Evolutionary conservation across 2,797 vertebrate genomes (phyloP).

Genomic region (Dendrocincla fuliginosa): DNA sequence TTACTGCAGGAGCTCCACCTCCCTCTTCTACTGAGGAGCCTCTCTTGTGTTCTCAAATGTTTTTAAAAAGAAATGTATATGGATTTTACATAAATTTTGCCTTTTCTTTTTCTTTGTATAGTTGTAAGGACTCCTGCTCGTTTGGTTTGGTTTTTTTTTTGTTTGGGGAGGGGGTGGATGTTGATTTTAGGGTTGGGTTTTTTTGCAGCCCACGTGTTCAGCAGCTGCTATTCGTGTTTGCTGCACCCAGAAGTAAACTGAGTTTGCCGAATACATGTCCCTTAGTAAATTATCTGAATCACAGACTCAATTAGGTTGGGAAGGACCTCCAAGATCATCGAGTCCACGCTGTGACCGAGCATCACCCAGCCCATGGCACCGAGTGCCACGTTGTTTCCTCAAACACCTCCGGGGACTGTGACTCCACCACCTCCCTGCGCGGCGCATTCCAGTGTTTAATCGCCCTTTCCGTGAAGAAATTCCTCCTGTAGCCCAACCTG

Average conservation of each 20-base stretch:
- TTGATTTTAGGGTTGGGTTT: no score
- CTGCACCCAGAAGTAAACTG: not conserved
- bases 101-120: not conserved
- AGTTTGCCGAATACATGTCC: not conserved
- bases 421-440: not conserved
- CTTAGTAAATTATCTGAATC: not conserved
- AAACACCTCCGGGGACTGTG: not conserved
- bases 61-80: not conserved
- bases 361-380: no score
- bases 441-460: not conserved
- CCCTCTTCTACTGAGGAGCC: not conserved
- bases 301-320: not conserved
- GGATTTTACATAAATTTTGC: rapidly evolving
- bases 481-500: not conserved
- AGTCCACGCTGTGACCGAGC: not conserved
- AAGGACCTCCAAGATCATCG: not conserved
- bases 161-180: no score
- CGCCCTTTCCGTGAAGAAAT: not conserved
- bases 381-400: rapidly evolving
- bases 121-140: not conserved
- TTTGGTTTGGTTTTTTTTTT: no score
- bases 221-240: rapidly evolving
- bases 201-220: rapidly evolving
- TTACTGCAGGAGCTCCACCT: not conserved
- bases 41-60: not conserved